Percentiles rank a stretch among this genome's conserved stretches.
Evolutionary conservation across 2,113 vertebrate species (phyloP).

Genomic region (Cariama cristata): DNA sequence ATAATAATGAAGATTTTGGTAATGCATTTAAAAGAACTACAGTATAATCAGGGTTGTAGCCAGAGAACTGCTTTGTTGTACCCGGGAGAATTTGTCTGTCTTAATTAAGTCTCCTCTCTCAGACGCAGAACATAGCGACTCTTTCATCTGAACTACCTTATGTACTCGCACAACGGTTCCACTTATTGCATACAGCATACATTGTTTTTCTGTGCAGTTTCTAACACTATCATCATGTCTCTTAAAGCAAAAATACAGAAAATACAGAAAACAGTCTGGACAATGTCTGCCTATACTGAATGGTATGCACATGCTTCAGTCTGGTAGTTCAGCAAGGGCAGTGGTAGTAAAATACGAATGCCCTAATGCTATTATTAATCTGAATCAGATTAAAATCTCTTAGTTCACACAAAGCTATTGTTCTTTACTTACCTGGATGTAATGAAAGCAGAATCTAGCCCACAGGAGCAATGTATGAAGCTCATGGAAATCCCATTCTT

Average conservation of each 20-base stretch:
- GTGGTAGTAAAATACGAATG: background rate
- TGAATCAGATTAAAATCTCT: background rate
- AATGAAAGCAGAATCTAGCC: background rate
- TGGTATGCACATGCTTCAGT: background rate
- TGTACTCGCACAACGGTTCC: background rate
- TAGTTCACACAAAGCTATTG: background rate
- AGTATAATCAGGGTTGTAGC: background rate
- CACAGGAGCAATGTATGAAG: background rate
- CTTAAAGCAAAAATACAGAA: background rate
- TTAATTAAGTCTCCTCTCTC: constrained; percentile 48
- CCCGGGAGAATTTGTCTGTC: constrained; percentile 14
- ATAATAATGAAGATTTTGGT: constrained; percentile 32
- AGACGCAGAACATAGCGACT: background rate
- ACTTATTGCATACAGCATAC: background rate
- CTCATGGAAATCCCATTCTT: background rate
- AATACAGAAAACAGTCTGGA: background rate
- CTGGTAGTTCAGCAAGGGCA: background rate
- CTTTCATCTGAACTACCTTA: background rate
- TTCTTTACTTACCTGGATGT: background rate
- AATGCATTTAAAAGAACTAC: constrained; percentile 22
- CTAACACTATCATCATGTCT: background rate
- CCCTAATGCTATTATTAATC: background rate
- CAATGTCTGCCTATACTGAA: background rate
- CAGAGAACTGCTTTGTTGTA: constrained; percentile 15
- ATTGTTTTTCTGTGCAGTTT: background rate